phyloP scores from a whole-genome alignment of 2,113 vertebrate genomes.

The Myrmophylax atrothorax region DNA sequence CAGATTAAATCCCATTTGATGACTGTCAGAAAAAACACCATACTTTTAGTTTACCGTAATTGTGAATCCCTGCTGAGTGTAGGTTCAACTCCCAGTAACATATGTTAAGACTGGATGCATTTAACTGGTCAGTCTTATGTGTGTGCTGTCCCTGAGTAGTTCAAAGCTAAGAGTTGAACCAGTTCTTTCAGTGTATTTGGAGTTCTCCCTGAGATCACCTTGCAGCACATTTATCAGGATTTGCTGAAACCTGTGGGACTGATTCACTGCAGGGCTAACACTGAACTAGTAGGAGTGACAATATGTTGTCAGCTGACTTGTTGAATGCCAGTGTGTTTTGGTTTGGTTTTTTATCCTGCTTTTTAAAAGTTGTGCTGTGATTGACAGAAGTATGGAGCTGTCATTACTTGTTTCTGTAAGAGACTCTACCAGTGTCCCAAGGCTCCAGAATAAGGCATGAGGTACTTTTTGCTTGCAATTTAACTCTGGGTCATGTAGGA shows the following conservation, averaged over 20 bases:
- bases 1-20: not conserved
- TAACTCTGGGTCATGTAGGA: not conserved
- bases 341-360: not conserved
- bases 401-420: not conserved
- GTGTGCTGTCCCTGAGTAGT: not conserved
- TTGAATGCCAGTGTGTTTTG: not conserved
- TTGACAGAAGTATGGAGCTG: not conserved
- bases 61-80: not conserved
- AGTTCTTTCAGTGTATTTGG: not conserved
- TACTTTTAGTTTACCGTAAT: not conserved
- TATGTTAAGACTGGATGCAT: not conserved
- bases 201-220: not conserved
- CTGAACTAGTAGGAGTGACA: not conserved
- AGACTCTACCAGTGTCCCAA: not conserved
- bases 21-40: not conserved
- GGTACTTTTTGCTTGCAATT: not conserved
- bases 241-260: not conserved
- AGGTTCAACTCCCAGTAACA: fast-evolving
- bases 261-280: not conserved
- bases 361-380: not conserved
- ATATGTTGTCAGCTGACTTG: not conserved
- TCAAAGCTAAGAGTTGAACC: not conserved
- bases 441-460: not conserved
- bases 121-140: not conserved
- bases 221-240: not conserved